Base-by-base conservation (phyloP, 2,888 invertebrate species). In the Biston stratarius region DNA sequence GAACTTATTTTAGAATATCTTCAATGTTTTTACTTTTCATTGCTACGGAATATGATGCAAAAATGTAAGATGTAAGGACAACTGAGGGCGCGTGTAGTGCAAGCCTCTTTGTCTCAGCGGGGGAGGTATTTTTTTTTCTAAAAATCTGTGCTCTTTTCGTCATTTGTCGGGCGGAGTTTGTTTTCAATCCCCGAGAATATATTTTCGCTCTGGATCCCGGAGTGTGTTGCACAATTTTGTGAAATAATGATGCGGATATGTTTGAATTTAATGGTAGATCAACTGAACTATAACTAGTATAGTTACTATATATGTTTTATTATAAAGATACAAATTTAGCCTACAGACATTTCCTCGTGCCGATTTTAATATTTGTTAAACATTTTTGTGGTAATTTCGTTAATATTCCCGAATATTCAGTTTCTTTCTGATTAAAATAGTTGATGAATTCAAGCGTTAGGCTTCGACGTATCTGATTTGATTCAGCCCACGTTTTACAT, bases 31-130 rank as follows among this genome's bases (percentile, higher is more conserved):
- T 90, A 88, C 87, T 91, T 91, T 91, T 90, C 90, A 90, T 92
- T 90, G 90, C 90, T 83, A 83, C 84, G 82, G 89, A 91, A 92
- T 92, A 91, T 92, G 92, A 92, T 90, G 91, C 88, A 91, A 90
- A 89, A 91, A 91, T 92, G 88, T 90, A 89, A 93, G 91, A 91
- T 88, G 90, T 89, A 87, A 90, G 87, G 90, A 92, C 92, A 91
- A 91, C 92, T 89, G 87, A 84, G 83, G 78, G 84, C 83, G 85
- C 82, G 83, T 89, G 86, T 83, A 84, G 83, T 81, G 84, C 81
- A 47, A 56, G 81, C 82, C 74, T 82, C 82, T 87, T 87, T 89
- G 86, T 89, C 83, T 83, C 77, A 72, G 74, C 76, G 71, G 78
- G 77, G 78, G 78, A 60, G 79, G 79, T 79, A n/a, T 80, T 80